phyloP scores from a whole-genome alignment of 2,113 vertebrate genomes.

The Tenebrosternarchus preto region DNA sequence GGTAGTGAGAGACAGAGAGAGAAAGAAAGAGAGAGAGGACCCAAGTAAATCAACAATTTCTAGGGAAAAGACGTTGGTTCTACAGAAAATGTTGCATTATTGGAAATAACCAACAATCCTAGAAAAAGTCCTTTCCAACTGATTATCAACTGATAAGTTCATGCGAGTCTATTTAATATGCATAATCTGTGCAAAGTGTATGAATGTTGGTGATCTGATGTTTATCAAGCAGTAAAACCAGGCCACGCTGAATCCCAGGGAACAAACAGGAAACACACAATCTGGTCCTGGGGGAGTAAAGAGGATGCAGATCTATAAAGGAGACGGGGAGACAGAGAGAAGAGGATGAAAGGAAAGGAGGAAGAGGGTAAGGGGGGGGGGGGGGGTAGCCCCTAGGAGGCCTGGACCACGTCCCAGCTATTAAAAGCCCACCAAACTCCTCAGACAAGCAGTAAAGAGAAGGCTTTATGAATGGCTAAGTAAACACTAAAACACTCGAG shows the following conservation, averaged over 20 bases:
- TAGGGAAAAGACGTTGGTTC: background rate
- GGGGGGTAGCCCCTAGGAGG: constrained; percentile 34
- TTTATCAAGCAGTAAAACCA: constrained; percentile 43
- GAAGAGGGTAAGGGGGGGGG: constrained; percentile 14
- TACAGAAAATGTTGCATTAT: background rate
- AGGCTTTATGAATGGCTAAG: background rate
- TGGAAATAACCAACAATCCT: background rate
- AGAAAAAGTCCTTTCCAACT: constrained; percentile 9
- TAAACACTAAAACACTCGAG: background rate
- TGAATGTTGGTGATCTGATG: constrained; percentile 17
- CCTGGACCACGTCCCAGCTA: constrained; percentile 24
- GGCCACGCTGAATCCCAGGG: constrained; percentile 30
- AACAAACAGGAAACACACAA: constrained; percentile 45
- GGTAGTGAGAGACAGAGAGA: background rate
- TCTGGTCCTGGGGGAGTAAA: constrained; percentile 22
- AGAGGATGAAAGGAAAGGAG: background rate
- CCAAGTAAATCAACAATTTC: background rate
- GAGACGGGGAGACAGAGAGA: background rate
- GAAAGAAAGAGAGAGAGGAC: background rate
- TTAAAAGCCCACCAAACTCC: background rate
- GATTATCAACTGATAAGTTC: constrained; percentile 35
- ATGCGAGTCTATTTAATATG: constrained; percentile 33
- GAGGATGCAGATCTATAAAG: constrained; percentile 15
- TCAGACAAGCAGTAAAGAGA: background rate
- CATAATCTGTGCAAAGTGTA: constrained; percentile 3